Conservation (phyloP, 2,113 vertebrate genomes). For the Carettochelys insculpta region DNA sequence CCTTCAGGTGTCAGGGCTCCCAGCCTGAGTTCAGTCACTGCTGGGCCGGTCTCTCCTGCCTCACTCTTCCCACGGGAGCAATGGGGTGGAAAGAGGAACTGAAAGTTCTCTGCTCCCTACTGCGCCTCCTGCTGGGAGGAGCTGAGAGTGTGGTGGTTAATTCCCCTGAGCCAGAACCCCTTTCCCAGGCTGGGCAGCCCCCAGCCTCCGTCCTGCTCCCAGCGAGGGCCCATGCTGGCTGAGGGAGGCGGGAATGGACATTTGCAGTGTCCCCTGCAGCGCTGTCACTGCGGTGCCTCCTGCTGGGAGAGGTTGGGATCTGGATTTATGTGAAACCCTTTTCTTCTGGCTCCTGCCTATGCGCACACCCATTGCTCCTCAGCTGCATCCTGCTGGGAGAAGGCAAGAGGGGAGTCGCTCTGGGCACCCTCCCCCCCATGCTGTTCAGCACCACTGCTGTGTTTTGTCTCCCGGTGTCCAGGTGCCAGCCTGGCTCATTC, state of each 20-base stretch:
- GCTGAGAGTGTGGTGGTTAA: background rate
- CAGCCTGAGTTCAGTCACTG: background rate
- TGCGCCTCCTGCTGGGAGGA: background rate
- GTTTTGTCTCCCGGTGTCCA: slow-evolving; percentile 43
- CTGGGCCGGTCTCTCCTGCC: background rate
- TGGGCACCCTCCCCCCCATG: background rate
- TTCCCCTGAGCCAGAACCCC: background rate
- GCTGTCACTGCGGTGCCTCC: background rate
- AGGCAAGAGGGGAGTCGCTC: background rate
- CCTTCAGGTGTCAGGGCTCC: background rate
- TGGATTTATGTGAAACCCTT: background rate
- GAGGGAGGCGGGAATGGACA: background rate
- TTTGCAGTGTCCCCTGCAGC: background rate
- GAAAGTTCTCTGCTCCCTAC: background rate
- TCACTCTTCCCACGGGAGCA: background rate
- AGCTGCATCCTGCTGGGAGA: background rate
- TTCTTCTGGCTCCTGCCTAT: fast-evolving
- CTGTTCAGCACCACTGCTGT: background rate
- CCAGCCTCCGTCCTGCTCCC: background rate
- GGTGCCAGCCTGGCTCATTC: slow-evolving; percentile 90
- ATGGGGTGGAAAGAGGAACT: background rate
- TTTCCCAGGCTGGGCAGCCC: background rate
- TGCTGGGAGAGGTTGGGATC: fast-evolving
- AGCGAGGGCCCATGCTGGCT: background rate
- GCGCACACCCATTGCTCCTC: background rate